Base-by-base conservation (phyloP, 1,140 invertebrate genomes). In the Oppia nitens region DNA sequence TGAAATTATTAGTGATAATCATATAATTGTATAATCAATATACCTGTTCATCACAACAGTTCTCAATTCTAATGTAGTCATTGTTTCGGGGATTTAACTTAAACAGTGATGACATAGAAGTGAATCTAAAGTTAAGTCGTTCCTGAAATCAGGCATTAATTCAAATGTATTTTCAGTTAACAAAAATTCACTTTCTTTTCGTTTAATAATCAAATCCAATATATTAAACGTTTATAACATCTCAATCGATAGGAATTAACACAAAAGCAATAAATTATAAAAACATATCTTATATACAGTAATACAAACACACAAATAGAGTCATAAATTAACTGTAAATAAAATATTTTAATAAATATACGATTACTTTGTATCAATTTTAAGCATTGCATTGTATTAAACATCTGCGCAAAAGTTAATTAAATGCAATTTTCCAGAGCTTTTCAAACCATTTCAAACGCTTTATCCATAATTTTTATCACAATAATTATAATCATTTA, bases 381-480 rank as follows among this genome's bases (percentile, higher is more conserved):
- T n/a, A n/a, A n/a, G 17, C 17, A 40, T 40, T 9, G 32, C 32
- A 40, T 40, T 40, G 32, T 9, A 40, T 40, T 6, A 40, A 40
- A 40, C 32, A 40, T 6, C 32, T 40, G 32, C 32, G 32, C 32
- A 40, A 9, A 40, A n/a, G n/a, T n/a, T n/a, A n/a, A n/a, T n/a
- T n/a, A 48, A 25, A 53, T 52, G 49, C 51, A 48, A 58, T 50
- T 58, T 50, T 28, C 50, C 56, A 58, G 4, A n/a, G n/a, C n/a
- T n/a, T n/a, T n/a, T n/a, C n/a, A n/a, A n/a, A n/a, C n/a, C n/a
- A n/a, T n/a, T n/a, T n/a, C n/a, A n/a, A n/a, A n/a, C n/a, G n/a
- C n/a, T n/a, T n/a, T n/a, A n/a, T n/a, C n/a, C n/a, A n/a, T n/a
- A n/a, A n/a, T n/a, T n/a, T n/a, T n/a, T n/a, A n/a, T n/a, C n/a